These are phyloP conservation scores for Zophobas morio DNA, from an alignment of 1,140 invertebrate genomes.

Conservation along the genomic window DNA sequence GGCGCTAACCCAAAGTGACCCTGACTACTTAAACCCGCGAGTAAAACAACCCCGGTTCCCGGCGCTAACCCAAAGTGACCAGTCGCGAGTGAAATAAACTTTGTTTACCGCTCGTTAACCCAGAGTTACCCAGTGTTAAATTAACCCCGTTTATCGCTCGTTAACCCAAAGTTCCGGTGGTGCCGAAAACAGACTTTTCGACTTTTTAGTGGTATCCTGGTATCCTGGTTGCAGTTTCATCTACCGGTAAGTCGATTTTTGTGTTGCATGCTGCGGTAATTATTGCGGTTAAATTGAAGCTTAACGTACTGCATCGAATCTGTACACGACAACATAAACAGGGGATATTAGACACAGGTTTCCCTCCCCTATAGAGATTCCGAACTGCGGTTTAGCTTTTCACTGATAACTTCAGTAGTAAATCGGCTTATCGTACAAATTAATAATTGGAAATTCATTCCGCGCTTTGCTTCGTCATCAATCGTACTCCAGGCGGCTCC, in stretches of 20 bases:
- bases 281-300: not conserved
- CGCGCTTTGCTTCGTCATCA: slow-evolving; percentile 45
- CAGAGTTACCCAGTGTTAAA: too few species aligned
- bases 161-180: not conserved
- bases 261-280: slow-evolving; percentile 6
- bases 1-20: too few species aligned
- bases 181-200: not conserved
- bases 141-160: not conserved
- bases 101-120: too few species aligned
- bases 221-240: slow-evolving; percentile 3
- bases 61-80: too few species aligned
- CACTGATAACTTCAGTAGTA: slow-evolving; percentile 45
- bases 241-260: slow-evolving; percentile 7
- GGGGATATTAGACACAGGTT: slow-evolving; percentile 39
- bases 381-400: slow-evolving; percentile 41
- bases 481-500: slow-evolving; percentile 38
- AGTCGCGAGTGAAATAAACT: too few species aligned
- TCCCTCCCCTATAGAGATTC: slow-evolving; percentile 25
- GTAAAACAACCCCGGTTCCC: too few species aligned
- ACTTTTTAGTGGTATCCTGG: not conserved
- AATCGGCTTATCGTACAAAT: slow-evolving; percentile 49
- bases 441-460: slow-evolving; percentile 50
- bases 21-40: too few species aligned
- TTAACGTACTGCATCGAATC: slow-evolving; percentile 18
- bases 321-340: slow-evolving; percentile 42